phyloP scores from a whole-genome alignment of 2,113 vertebrate species.

The Neogobius melanostomus region DNA sequence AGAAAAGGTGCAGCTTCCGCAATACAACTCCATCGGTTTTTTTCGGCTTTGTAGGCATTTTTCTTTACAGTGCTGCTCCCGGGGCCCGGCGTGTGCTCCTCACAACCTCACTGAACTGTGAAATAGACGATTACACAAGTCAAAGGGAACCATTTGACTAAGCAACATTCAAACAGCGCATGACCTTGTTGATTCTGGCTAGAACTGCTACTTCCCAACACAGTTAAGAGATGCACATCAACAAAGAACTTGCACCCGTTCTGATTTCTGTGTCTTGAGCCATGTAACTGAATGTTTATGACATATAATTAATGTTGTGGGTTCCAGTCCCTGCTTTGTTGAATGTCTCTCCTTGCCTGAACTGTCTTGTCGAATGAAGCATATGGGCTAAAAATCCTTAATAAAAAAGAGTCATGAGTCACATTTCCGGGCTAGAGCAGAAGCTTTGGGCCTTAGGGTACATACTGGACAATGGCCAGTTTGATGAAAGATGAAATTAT shows the following conservation, averaged over 20 bases:
- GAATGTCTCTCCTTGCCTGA: too few relatives aligned
- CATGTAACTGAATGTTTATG: too few relatives aligned
- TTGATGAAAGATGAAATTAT: neutral
- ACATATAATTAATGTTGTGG: too few relatives aligned
- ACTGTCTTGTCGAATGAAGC: too few relatives aligned
- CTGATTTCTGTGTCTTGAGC: too few relatives aligned
- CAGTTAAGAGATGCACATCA: too few relatives aligned
- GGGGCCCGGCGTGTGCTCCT: constrained; percentile 7
- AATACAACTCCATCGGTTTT: constrained; percentile 13
- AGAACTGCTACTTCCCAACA: neutral
- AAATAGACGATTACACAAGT: constrained; percentile 12
- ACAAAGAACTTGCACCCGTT: neutral
- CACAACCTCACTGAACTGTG: constrained; percentile 12
- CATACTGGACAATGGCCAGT: neutral
- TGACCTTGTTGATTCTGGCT: neutral
- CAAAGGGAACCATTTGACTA: constrained; percentile 25
- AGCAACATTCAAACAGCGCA: constrained; percentile 2
- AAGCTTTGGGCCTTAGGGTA: too few relatives aligned
- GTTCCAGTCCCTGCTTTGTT: too few relatives aligned
- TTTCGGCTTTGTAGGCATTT: constrained; percentile 36
- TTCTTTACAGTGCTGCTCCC: constrained; percentile 16
- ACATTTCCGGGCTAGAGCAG: neutral
- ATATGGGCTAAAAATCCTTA: too few relatives aligned
- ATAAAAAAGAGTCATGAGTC: neutral
- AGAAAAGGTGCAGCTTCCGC: constrained; percentile 32